These are phyloP conservation scores for Corythornis cristatus DNA, from an alignment of 2,113 vertebrate genomes.

Conservation along the genomic window DNA sequence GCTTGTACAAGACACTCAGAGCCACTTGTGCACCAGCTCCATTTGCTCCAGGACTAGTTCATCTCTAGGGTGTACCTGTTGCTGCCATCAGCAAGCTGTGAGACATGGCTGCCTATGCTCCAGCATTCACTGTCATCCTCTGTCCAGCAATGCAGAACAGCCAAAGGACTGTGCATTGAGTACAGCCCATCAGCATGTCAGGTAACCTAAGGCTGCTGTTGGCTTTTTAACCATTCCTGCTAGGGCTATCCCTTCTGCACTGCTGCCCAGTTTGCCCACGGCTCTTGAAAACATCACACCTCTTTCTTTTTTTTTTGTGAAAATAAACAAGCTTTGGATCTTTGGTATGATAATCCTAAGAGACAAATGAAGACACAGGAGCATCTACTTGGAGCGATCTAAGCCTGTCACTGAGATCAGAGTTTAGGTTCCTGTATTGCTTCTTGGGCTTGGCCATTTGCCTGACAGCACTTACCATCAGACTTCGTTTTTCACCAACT, in stretches of 20 bases:
- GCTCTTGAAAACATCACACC: not conserved
- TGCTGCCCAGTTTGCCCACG: not conserved
- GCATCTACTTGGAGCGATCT: not conserved
- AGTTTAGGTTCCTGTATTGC: not conserved
- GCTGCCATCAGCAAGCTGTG: not conserved
- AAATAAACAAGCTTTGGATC: not conserved
- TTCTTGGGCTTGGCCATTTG: constrained; percentile 21
- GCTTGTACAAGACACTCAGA: not conserved
- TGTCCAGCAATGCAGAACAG: fast-evolving
- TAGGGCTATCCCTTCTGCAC: not conserved
- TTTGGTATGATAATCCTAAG: not conserved
- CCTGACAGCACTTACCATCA: not conserved
- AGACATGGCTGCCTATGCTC: not conserved
- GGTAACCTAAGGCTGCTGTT: not conserved
- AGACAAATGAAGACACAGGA: not conserved
- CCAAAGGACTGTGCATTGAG: not conserved
- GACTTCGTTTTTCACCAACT: constrained; percentile 43
- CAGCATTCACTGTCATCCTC: not conserved
- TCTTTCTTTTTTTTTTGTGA: not conserved
- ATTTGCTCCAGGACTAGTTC: not conserved
- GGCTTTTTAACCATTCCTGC: not conserved
- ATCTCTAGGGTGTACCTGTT: not conserved
- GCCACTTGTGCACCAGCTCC: not conserved
- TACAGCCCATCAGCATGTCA: not conserved
- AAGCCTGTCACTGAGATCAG: not conserved